A percentile compares a stretch with the other conserved stretches of the same genome.
phyloP scores from a whole-genome alignment of 2,797 vertebrate genomes.

The Prunella strophiata region DNA sequence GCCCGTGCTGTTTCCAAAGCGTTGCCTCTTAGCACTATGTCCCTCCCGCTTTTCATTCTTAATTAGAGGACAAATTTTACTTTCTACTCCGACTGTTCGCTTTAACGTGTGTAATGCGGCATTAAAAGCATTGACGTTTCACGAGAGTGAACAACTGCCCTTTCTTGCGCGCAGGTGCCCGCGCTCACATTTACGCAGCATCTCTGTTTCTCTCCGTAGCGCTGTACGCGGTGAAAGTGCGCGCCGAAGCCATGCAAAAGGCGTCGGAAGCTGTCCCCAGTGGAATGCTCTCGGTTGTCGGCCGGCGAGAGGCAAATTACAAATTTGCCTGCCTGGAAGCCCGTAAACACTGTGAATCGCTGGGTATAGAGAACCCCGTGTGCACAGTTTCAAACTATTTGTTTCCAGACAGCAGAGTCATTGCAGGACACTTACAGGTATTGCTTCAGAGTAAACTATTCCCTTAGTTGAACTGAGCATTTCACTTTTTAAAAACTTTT shows the following conservation, averaged over 20 bases:
- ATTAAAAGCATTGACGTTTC: conserved; percentile 4
- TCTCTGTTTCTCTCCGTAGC: conserved; percentile 73
- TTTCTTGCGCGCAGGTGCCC: neutral
- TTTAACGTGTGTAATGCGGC: neutral
- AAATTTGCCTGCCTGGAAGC: conserved; percentile 86
- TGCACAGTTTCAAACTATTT: conserved; percentile 91
- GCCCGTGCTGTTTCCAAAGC: neutral
- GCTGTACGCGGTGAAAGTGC: conserved; percentile 89
- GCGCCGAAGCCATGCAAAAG: conserved; percentile 94
- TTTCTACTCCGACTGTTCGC: neutral
- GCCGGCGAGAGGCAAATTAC: conserved; percentile 83
- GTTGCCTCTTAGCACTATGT: neutral
- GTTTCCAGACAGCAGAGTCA: conserved; percentile 91
- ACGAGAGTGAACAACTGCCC: neutral
- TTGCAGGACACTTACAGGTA: conserved; percentile 92
- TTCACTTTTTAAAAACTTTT: neutral
- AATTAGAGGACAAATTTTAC: neutral
- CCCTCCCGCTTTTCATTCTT: neutral
- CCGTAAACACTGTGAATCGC: conserved; percentile 83
- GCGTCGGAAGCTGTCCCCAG: conserved; percentile 86
- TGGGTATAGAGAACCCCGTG: conserved; percentile 84
- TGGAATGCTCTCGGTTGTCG: conserved; percentile 92
- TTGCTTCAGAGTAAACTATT: neutral
- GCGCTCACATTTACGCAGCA: neutral
- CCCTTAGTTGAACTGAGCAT: neutral